phyloP scores from a whole-genome alignment of 2,113 vertebrate genomes.

The Chionodraco myersi region DNA sequence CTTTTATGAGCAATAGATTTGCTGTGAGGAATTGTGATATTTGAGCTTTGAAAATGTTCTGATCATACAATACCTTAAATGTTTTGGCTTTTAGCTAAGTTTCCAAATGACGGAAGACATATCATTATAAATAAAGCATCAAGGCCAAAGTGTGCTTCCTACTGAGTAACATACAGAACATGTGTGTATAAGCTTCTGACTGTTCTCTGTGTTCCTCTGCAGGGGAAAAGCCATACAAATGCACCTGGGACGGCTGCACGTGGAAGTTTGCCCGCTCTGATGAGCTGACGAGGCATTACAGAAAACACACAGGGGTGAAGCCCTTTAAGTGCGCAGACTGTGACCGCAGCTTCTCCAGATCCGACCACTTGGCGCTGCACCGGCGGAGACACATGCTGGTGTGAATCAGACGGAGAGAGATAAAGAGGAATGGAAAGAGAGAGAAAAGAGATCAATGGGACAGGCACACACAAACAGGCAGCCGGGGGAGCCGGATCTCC shows the following conservation, averaged over 20 bases:
- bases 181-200: neutral
- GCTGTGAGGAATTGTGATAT: no score
- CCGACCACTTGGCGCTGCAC: conserved; percentile 98
- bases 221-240: conserved; percentile 99
- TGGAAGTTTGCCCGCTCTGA: conserved; percentile 99
- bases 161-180: neutral
- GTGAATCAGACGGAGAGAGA: conserved; percentile 83
- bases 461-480: conserved; percentile 42
- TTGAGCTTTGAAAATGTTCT: no score
- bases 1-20: no score
- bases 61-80: no score
- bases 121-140: neutral
- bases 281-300: conserved; percentile 98
- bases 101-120: neutral
- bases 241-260: conserved; percentile 99
- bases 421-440: conserved; percentile 61
- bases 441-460: conserved; percentile 59
- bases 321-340: conserved; percentile 99
- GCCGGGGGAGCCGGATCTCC: conserved; percentile 79
- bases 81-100: neutral
- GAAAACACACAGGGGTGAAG: conserved; percentile 99
- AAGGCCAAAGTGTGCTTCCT: neutral
- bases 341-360: conserved; percentile 98
- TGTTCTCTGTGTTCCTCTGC: conserved; percentile 58
- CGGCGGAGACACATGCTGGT: conserved; percentile 98